Evolutionary conservation across 2,888 invertebrate species (phyloP).

Genomic region (Lacanobia wlatinum): DNA sequence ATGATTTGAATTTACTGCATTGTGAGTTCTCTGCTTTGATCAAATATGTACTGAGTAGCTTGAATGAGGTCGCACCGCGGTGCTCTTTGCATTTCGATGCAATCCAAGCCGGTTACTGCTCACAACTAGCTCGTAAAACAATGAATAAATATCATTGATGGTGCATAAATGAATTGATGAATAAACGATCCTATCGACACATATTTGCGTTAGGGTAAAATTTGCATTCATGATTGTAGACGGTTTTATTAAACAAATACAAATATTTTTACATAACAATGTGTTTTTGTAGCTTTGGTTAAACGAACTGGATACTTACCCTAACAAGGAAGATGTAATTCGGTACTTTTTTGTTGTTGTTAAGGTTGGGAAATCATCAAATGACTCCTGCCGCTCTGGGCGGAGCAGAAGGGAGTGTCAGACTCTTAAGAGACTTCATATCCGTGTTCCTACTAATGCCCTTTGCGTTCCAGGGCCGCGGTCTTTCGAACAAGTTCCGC

Average conservation of each 20-base stretch:
- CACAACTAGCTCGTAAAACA: constrained; percentile 29
- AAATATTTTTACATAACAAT: constrained; percentile 21
- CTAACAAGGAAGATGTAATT: background rate
- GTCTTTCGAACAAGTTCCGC: too few relatives aligned
- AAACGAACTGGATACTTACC: constrained; percentile 36
- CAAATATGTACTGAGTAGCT: constrained; percentile 55
- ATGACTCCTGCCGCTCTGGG: too few relatives aligned
- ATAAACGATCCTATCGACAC: constrained; percentile 52
- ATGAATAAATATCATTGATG: constrained; percentile 52
- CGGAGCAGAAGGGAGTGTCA: too few relatives aligned
- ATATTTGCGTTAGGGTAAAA: constrained; percentile 63
- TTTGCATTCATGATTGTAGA: constrained; percentile 69
- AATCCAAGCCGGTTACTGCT: constrained; percentile 29
- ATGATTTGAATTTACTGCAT: constrained; percentile 56
- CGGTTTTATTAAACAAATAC: constrained; percentile 48
- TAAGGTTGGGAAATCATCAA: too few relatives aligned
- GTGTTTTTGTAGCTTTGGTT: constrained; percentile 28
- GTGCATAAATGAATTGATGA: constrained; percentile 59
- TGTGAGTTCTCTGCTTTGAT: constrained; percentile 53
- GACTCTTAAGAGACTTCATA: too few relatives aligned
- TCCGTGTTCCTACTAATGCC: too few relatives aligned
- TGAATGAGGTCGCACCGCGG: constrained; percentile 53
- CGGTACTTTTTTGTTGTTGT: background rate
- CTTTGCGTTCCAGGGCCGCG: too few relatives aligned
- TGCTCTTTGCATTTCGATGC: constrained; percentile 56